phyloP scores from a whole-genome alignment of 2,113 vertebrate genomes.

The Campylomormyrus numenius region DNA sequence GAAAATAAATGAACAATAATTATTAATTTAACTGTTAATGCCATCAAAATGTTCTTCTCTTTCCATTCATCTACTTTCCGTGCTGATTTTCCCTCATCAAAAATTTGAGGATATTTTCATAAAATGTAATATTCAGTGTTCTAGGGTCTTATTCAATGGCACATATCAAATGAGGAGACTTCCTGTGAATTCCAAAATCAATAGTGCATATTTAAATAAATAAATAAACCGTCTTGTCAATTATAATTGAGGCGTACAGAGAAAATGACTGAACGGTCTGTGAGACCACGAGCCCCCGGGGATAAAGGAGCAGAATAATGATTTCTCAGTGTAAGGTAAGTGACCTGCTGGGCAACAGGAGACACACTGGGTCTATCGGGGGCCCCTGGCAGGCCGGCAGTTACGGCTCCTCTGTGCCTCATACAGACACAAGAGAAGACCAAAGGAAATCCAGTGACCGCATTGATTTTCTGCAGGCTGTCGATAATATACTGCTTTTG shows the following conservation, averaged over 20 bases:
- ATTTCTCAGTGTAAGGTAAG: background rate
- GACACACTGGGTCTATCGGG: background rate
- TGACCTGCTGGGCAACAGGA: constrained; percentile 2
- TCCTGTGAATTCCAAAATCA: background rate
- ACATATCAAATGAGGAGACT: background rate
- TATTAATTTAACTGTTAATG: constrained; percentile 45
- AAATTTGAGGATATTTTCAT: background rate
- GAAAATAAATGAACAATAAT: constrained; percentile 45
- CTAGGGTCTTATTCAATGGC: background rate
- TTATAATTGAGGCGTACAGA: background rate
- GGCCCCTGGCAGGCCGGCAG: background rate
- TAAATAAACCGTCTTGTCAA: background rate
- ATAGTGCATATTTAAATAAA: background rate
- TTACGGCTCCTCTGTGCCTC: background rate
- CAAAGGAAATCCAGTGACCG: background rate
- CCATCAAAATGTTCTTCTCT: constrained; percentile 38
- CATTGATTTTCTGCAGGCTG: constrained; percentile 8
- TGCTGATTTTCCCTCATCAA: background rate
- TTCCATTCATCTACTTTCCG: background rate
- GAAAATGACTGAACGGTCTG: background rate
- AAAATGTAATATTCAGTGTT: background rate
- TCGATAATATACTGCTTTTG: background rate
- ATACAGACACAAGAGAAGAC: background rate
- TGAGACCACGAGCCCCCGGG: background rate
- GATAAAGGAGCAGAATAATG: background rate